These are phyloP conservation scores for Euura lappo DNA, from an alignment of 1,140 invertebrate genomes.

Conservation along the genomic window DNA sequence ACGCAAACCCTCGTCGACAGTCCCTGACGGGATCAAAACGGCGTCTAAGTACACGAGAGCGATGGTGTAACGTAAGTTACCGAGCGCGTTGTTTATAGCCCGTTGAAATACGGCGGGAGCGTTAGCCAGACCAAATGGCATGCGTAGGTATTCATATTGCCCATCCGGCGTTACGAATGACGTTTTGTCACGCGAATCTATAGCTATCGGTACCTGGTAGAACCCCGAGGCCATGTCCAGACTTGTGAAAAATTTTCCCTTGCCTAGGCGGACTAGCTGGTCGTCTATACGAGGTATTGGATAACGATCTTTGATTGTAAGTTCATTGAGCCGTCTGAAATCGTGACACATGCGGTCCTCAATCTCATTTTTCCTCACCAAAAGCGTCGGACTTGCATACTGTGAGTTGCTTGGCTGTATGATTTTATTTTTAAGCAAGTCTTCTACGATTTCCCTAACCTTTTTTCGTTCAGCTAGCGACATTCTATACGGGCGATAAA, in stretches of 20 bases:
- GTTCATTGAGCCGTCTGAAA: constrained; percentile 15
- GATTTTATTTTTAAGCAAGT: background rate
- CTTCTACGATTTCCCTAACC: constrained; percentile 41
- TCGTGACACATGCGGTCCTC: constrained; percentile 14
- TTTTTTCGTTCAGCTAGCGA: constrained; percentile 32
- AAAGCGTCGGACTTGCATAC: background rate
- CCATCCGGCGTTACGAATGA: constrained; percentile 26
- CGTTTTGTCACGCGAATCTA: constrained; percentile 25
- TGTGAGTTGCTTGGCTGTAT: constrained; percentile 7
- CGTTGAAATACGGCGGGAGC: constrained; percentile 20
- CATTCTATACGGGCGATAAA: constrained; percentile 36
- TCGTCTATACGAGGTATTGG: constrained; percentile 46
- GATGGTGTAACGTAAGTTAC: constrained; percentile 10
- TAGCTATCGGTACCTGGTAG: constrained; percentile 28
- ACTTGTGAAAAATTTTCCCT: constrained; percentile 22
- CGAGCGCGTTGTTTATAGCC: constrained; percentile 19
- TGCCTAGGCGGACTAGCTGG: constrained; percentile 24
- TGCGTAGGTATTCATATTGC: constrained; percentile 19
- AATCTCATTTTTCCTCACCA: background rate
- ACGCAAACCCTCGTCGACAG: constrained; percentile 7
- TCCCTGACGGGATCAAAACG: constrained; percentile 8
- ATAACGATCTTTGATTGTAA: constrained; percentile 26
- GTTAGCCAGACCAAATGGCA: constrained; percentile 23
- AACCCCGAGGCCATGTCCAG: constrained; percentile 34
- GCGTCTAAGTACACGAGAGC: constrained; percentile 7